A percentile compares a stretch with the other conserved stretches of the same genome.
phyloP scores from a whole-genome alignment of 1,140 invertebrate species.

The Bombus ignitus region DNA sequence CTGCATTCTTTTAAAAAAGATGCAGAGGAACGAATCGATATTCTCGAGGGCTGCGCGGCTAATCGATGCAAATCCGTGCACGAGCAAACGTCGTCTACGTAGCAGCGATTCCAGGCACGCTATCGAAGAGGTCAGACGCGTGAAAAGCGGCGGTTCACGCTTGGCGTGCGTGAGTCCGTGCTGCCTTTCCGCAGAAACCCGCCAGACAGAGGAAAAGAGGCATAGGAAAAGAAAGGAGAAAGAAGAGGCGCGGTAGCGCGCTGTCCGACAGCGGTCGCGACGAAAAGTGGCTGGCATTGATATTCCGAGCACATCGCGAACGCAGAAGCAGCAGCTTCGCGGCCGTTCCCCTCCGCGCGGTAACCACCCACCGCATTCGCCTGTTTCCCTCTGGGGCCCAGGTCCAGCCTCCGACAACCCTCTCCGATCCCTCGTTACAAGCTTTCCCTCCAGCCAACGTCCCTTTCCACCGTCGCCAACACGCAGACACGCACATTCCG shows the following conservation, averaged over 20 bases:
- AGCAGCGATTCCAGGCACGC: constrained; percentile 41
- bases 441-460: background rate
- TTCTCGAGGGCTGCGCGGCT: background rate
- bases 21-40: constrained; percentile 18
- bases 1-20: background rate
- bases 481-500: constrained; percentile 81
- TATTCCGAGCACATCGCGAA: constrained; percentile 77
- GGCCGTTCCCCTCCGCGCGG: constrained; percentile 52
- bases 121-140: constrained; percentile 51
- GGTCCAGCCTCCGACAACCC: constrained; percentile 19
- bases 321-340: constrained; percentile 67
- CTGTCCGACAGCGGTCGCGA: constrained; percentile 52
- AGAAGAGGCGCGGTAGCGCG: constrained; percentile 19
- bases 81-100: constrained; percentile 25
- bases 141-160: constrained; percentile 37
- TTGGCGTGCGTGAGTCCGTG: background rate
- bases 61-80: constrained; percentile 49
- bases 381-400: constrained; percentile 33
- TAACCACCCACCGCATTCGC: constrained; percentile 46
- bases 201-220: background rate
- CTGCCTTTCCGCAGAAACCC: background rate
- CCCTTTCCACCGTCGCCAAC: constrained; percentile 11
- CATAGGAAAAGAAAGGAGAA: background rate
- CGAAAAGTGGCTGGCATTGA: constrained; percentile 76
- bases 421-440: background rate